These are phyloP conservation scores for Phalera bucephala DNA, from an alignment of 2,888 invertebrate genomes.

Conservation along the genomic window DNA sequence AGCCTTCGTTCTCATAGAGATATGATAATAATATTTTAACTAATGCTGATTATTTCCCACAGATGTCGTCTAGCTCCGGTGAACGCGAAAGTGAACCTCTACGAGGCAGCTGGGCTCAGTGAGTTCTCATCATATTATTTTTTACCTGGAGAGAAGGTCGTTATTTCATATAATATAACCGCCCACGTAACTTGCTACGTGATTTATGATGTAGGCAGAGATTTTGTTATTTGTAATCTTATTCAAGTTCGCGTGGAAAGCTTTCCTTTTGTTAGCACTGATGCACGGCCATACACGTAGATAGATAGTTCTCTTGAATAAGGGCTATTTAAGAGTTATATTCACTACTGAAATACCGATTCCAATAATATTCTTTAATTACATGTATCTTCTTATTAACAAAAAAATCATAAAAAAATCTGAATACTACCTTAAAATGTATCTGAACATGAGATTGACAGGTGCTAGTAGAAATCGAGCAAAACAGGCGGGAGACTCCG, in stretches of 20 bases:
- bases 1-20: no score
- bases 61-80: constrained; percentile 21
- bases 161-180: background rate
- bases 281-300: no score
- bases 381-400: no score
- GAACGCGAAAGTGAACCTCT: constrained; percentile 5
- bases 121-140: constrained; percentile 13
- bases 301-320: no score
- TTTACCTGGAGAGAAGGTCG: background rate
- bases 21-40: no score
- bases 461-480: constrained; percentile 9
- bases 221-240: background rate
- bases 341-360: no score
- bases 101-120: constrained; percentile 14
- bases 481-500: constrained; percentile 19
- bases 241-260: background rate
- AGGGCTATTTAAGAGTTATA: no score
- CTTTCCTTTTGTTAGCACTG: background rate
- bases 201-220: constrained; percentile 1
- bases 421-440: no score
- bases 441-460: constrained; percentile 25
- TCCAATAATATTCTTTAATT: no score
- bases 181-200: background rate
- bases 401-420: no score
- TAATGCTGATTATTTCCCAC: constrained; percentile 18